Conservation (phyloP, 2,113 vertebrate species). For the Typhlomys cinereus region DNA sequence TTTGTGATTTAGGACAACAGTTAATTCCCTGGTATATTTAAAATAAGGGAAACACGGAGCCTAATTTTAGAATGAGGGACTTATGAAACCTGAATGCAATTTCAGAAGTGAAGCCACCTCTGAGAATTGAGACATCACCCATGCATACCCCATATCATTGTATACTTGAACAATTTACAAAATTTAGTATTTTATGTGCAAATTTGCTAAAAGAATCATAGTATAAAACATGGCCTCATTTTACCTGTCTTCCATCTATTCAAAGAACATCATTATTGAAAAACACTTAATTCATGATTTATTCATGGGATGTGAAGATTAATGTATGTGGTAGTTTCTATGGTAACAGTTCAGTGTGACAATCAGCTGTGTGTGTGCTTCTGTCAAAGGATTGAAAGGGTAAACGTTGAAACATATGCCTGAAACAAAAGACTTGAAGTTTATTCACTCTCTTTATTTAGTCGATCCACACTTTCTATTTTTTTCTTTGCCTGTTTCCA, state of each 20-base stretch:
- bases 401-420: not conserved
- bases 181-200: not conserved
- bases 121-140: not conserved
- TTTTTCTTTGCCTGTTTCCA: not conserved
- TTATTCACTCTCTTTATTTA: not conserved
- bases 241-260: not conserved
- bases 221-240: not conserved
- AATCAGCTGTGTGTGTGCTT: not conserved
- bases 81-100: not conserved
- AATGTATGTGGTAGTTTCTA: conserved; percentile 26
- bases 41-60: not conserved
- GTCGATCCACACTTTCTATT: not conserved
- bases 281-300: conserved; percentile 27
- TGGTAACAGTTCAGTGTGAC: not conserved
- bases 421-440: not conserved
- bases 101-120: not conserved
- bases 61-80: not conserved
- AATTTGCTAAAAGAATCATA: not conserved
- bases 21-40: not conserved
- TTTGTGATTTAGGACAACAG: not conserved
- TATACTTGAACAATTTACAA: not conserved
- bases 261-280: not conserved
- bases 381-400: conserved; percentile 8
- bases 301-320: conserved; percentile 41
- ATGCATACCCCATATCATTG: not conserved